Base-by-base conservation (phyloP, 30 jellyfish, hydroid and myxozoan species). In the Chrysaora quinquecirrha region DNA sequence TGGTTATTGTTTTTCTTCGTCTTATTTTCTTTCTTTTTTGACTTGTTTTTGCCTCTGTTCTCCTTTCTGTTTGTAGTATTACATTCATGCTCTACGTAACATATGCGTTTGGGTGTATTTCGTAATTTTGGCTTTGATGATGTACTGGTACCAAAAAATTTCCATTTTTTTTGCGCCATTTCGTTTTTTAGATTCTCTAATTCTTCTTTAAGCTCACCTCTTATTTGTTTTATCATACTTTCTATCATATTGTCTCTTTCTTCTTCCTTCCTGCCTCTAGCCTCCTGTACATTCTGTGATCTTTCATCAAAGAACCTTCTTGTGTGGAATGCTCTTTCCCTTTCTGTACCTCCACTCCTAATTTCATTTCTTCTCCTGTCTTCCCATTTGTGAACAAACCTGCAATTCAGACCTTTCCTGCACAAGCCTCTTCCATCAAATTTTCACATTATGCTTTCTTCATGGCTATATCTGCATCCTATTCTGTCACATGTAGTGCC, bases 381-480 rank as follows among this genome's bases (percentile, higher is more conserved):
- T 34, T 29, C 81, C 81, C 64, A 69, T 35, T 69, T 69, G 34
- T 69, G 66, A 30, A 69, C 31, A 34, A 69, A 32, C 34, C n/a
- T 69, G 32, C 81, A 69, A 2, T 20, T 27, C 64, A 4, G 31
- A 22, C 81, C 81, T 1, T 34, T 69, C 81, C 63, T 69, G 28
- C 81, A 69, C 12, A 34, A 34, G 0, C 81, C 66, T 30, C 20
- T 16, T 22, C 30, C 65, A 69, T 69, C 81, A 69, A 29, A 32
- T 69, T 23, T 69, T 14, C 64, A 69, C 81, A 69, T 69, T 20
- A 69, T 64, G 19, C 23, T 69, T 69, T 69, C 81, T 46, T 69
- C 81, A 25, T 69, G 64, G 20, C 56, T 69, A 19, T 69, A 31
- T 69, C 9, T 69, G 56, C 81, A 69, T n/a, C n/a, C n/a, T n/a